Evolutionary conservation across 2,113 vertebrate genomes (phyloP).

Genomic region (Notechis scutatus): DNA sequence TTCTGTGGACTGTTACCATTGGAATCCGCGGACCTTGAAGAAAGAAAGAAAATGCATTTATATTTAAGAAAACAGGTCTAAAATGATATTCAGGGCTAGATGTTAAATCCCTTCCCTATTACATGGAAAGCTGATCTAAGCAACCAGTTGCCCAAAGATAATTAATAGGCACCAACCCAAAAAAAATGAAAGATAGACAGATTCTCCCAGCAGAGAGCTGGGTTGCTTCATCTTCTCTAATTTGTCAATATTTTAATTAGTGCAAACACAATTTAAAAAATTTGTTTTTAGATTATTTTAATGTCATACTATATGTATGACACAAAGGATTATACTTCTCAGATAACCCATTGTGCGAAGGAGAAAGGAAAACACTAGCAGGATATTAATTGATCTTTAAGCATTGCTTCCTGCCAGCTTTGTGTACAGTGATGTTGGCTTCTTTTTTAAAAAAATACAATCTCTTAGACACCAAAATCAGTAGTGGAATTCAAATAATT

Average conservation of each 20-base stretch:
- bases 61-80: conserved; percentile 18
- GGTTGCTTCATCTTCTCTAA: conserved; percentile 26
- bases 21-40: conserved; percentile 83
- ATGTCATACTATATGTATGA: conserved; percentile 3
- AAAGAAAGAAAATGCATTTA: conserved; percentile 29
- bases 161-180: conserved; percentile 44
- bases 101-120: not conserved
- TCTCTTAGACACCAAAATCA: not conserved
- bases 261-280: conserved; percentile 44
- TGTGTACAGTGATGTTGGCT: not conserved
- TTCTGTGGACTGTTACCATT: conserved; percentile 81
- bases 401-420: not conserved
- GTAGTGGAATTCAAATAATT: no score
- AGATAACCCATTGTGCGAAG: conserved; percentile 21
- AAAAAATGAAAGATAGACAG: conserved; percentile 34
- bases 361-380: conserved; percentile 1
- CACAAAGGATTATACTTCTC: conserved; percentile 5
- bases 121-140: conserved; percentile 40
- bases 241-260: conserved; percentile 53
- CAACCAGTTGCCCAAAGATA: conserved; percentile 48
- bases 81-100: not conserved
- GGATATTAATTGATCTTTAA: not conserved
- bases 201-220: not conserved
- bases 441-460: not conserved
- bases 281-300: conserved; percentile 20